phyloP scores from a whole-genome alignment of 2,797 vertebrate genomes.

The Sebastiscus albofasciatus region DNA sequence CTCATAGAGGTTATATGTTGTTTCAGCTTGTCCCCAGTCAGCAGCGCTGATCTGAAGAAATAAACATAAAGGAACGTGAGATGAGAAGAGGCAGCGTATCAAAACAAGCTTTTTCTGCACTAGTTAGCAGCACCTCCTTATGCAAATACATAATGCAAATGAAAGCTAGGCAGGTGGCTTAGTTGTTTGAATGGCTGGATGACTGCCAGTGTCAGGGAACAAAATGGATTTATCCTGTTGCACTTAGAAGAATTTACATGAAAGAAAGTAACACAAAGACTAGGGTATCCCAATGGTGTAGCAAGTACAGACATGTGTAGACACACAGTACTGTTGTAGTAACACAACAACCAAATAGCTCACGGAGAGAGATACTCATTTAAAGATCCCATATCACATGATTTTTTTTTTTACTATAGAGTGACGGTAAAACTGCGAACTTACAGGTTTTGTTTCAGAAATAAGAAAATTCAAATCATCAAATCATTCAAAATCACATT shows the following conservation, averaged over 20 bases:
- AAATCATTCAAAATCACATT: neutral
- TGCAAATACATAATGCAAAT: constrained; percentile 39
- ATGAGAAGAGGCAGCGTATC: constrained; percentile 35
- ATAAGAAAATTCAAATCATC: neutral
- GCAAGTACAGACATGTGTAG: neutral
- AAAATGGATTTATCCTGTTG: constrained; percentile 14
- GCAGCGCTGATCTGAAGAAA: constrained; percentile 85
- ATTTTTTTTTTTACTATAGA: neutral
- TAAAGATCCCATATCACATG: neutral
- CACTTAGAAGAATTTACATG: neutral
- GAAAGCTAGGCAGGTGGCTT: constrained; percentile 16
- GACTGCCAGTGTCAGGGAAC: constrained; percentile 1
- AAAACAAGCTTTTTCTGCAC: constrained; percentile 16
- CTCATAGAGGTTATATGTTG: constrained; percentile 96
- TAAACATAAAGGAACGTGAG: constrained; percentile 52
- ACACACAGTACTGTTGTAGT: neutral
- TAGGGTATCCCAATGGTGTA: neutral
- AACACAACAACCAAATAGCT: neutral
- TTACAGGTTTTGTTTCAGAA: neutral
- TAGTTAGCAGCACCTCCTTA: constrained; percentile 18
- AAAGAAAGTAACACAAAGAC: neutral
- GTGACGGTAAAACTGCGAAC: neutral
- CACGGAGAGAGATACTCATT: neutral
- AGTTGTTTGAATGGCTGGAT: neutral
- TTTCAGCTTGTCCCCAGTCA: constrained; percentile 92